Conservation (phyloP, 2,113 vertebrate species). For the Amphiprion percula region DNA sequence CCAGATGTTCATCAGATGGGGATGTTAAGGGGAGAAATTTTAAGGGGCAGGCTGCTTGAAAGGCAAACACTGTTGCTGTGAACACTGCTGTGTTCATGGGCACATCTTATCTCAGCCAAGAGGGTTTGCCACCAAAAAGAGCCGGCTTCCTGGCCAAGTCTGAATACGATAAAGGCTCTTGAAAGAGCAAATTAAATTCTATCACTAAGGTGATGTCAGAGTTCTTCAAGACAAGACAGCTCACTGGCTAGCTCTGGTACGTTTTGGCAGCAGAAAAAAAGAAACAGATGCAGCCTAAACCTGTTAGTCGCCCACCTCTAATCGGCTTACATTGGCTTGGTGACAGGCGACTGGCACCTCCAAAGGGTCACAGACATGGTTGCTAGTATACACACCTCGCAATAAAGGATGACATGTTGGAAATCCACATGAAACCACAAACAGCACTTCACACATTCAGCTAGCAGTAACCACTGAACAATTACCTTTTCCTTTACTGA, state of each 20-base stretch:
- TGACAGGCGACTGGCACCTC: conserved; percentile 81
- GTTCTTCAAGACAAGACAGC: conserved; percentile 63
- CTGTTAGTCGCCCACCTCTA: conserved; percentile 84
- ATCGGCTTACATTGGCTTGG: conserved; percentile 86
- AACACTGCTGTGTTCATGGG: conserved; percentile 37
- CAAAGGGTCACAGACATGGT: conserved; percentile 71
- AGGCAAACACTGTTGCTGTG: conserved; percentile 42
- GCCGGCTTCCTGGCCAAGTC: conserved; percentile 15
- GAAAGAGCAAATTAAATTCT: conserved; percentile 63
- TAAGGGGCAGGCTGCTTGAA: conserved; percentile 43
- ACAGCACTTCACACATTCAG: conserved; percentile 59
- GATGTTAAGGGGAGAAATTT: conserved; percentile 57
- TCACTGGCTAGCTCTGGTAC: conserved; percentile 45
- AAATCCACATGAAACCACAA: conserved; percentile 72
- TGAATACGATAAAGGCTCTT: conserved; percentile 44
- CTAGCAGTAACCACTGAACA: conserved; percentile 17
- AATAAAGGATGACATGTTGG: conserved; percentile 73
- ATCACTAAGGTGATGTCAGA: conserved; percentile 73
- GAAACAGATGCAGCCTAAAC: conserved; percentile 84
- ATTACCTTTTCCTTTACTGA: background rate
- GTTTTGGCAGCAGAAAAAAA: conserved; percentile 73
- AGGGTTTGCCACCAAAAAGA: conserved; percentile 29
- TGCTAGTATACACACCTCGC: conserved; percentile 57
- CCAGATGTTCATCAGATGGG: conserved; percentile 74
- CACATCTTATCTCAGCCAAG: conserved; percentile 52